Evolutionary conservation across 2,113 vertebrate species (phyloP).

Genomic region (Phycodurus eques): DNA sequence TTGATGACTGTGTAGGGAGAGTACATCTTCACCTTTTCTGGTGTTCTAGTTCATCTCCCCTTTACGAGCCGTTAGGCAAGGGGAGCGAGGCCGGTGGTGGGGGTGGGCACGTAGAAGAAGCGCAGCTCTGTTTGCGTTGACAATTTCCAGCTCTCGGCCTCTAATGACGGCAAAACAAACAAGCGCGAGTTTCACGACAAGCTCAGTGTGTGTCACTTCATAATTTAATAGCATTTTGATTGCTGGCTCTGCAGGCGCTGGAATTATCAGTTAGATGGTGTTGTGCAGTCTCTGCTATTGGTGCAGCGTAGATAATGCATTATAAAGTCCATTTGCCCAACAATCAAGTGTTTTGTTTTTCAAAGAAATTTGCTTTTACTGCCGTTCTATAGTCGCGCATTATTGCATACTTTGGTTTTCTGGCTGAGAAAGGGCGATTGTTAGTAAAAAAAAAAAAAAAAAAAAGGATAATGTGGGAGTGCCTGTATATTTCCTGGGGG

Average conservation of each 20-base stretch:
- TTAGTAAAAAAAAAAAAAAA: neutral
- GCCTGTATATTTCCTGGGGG: neutral
- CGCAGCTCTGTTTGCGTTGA: slow-evolving; percentile 41
- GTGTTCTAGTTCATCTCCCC: neutral
- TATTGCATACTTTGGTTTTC: neutral
- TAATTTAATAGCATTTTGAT: slow-evolving; percentile 64
- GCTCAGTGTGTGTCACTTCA: slow-evolving; percentile 46
- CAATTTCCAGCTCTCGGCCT: slow-evolving; percentile 35
- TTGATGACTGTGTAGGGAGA: neutral
- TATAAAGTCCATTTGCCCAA: slow-evolving; percentile 20
- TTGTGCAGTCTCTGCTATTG: neutral
- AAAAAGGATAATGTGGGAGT: neutral
- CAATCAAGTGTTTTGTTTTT: slow-evolving; percentile 9
- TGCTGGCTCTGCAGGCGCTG: slow-evolving; percentile 34
- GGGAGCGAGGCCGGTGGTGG: neutral
- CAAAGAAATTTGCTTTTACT: slow-evolving; percentile 3
- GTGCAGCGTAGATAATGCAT: slow-evolving; percentile 1
- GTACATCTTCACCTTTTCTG: neutral
- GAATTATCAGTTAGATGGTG: slow-evolving; percentile 31
- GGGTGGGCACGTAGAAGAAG: neutral
- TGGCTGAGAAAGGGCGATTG: slow-evolving; percentile 7
- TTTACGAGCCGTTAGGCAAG: neutral
- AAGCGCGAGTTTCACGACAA: slow-evolving; percentile 29
- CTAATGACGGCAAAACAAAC: slow-evolving; percentile 61
- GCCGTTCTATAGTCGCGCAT: neutral